phyloP scores from a whole-genome alignment of 2,797 vertebrate species.

The Nannoperca obscura region DNA sequence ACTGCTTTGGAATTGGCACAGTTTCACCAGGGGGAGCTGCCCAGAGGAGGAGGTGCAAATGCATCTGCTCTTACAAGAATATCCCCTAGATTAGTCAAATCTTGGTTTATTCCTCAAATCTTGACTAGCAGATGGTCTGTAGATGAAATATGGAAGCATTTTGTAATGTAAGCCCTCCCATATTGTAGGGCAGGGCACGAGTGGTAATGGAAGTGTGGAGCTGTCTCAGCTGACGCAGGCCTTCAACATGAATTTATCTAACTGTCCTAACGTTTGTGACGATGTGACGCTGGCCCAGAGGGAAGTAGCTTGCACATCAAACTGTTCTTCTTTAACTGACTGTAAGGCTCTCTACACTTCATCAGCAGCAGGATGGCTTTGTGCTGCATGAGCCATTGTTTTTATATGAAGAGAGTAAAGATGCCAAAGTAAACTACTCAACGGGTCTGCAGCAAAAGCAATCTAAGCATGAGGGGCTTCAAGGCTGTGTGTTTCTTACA shows the following conservation, averaged over 20 bases:
- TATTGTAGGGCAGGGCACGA: not conserved
- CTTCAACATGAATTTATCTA: slow-evolving; percentile 11
- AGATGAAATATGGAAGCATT: slow-evolving; percentile 25
- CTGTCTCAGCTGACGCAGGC: not conserved
- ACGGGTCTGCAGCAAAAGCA: not conserved
- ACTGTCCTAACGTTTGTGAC: slow-evolving; percentile 17
- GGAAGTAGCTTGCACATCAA: not conserved
- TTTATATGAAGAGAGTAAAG: too few relatives aligned
- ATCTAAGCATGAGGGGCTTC: not conserved
- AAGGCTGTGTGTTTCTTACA: not conserved
- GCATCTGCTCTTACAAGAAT: slow-evolving; percentile 26
- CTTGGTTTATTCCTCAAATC: slow-evolving; percentile 5
- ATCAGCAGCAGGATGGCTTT: not conserved
- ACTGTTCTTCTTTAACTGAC: not conserved
- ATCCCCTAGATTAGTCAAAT: slow-evolving; percentile 48
- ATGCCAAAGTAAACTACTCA: not conserved
- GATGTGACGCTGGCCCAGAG: not conserved
- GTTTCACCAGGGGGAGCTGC: slow-evolving; percentile 10
- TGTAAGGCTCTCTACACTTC: not conserved
- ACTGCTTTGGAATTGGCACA: slow-evolving; percentile 36
- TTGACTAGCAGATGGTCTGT: slow-evolving; percentile 14
- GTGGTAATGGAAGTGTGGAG: not conserved
- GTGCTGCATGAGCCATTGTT: not conserved
- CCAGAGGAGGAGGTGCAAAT: slow-evolving; percentile 7
- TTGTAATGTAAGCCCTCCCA: slow-evolving; percentile 16